Base-by-base conservation (phyloP, 2,888 invertebrate genomes). In the Lacanobia oleracea region DNA sequence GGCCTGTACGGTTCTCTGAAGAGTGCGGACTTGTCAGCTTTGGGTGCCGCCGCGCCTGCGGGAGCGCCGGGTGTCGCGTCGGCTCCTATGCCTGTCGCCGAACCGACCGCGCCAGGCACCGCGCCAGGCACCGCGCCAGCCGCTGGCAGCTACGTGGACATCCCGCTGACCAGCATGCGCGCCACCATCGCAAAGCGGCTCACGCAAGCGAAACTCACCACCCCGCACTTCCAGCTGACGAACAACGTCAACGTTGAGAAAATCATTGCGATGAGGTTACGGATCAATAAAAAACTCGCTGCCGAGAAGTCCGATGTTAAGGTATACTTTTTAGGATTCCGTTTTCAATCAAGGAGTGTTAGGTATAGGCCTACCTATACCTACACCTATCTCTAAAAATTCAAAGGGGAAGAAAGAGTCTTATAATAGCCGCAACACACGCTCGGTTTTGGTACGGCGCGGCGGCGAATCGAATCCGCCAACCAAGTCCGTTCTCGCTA, bases 171-270 rank as follows among this genome's bases (percentile, higher is more conserved):
- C 1, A 98, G 97, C 90, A 98, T 99, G 94, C 96, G 99, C 77
- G 97, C 97, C 81, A 97, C 98, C 40, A 99, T 99, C 89, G 99
- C 99, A 23, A 98, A 98, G 91, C 96, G 99, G 57, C 96, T 99
- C 67, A 91, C 98, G 4, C 97, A 98, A 88, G 98, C 99, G 54
- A 99, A 99, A 94, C 97, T 98, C 92, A 98, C 97, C 61, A 98
- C 99, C 90, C 99, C 99, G 7, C 99, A 99, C 93, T 99, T 99
- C 94, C 99, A 99, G 93, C 96, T 99, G 6, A 97, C 98, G 0
- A 97, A 97, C 53, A 99, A 99, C 69, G 97, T 99, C 72, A 97
- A 98, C 88, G 97, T 99, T 88, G 99, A 99, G 89, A 97, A 97
- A 87, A 96, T 97, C 91, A 95, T 99, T 67, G 97, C 97, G 90